Base-by-base conservation (phyloP, 2,888 invertebrate genomes). In the Loripinus fragilis region DNA sequence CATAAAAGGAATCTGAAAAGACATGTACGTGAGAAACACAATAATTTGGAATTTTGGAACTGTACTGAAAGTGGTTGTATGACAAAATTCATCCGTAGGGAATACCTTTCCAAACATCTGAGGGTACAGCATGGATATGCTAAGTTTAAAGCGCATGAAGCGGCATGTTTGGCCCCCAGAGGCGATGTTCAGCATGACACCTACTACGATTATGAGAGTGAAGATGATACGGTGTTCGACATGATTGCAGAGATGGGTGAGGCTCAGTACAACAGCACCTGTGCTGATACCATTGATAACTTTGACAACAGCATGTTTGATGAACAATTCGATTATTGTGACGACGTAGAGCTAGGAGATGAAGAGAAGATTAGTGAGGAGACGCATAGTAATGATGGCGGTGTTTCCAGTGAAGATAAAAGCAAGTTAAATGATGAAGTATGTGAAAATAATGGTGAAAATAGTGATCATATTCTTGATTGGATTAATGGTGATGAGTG, bases 201-300 rank as follows among this genome's bases (percentile, higher is more conserved):
- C 15, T 33, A 45, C 20, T 71, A 52, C 41, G 45, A 71, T n/a
- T n/a, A 28, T 7, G 50, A 20, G 8, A 50, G 33, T 23, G 45
- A 30, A 33, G 70, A 69, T 23, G 69, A 69, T 33, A 20, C 28
- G 10, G 35, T 69, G 2, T 69, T 48, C 20, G 69, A 69, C 23
- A 17, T 69, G 20, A 28, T 69, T 7, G 69, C 38, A 10, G 50
- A 69, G 12, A 38, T 69, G 30, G 48, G 33, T 69, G 28, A 28
- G 12, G 35, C 30, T 17, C 20, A 69, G 5, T 15, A 28, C 1
- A 5, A 45, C 8, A 23, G 10, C 2, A 45, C 23, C 10, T 25
- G 45, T 42, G 45, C 35, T 45, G 68, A 68, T 30, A 30, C 23
- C n/a, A 23, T 42, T 48, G 48, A 48, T 20, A 48, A 20, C 5